Evolutionary conservation across 2,797 vertebrate species (phyloP).

Genomic region (Denticeps clupeoides): DNA sequence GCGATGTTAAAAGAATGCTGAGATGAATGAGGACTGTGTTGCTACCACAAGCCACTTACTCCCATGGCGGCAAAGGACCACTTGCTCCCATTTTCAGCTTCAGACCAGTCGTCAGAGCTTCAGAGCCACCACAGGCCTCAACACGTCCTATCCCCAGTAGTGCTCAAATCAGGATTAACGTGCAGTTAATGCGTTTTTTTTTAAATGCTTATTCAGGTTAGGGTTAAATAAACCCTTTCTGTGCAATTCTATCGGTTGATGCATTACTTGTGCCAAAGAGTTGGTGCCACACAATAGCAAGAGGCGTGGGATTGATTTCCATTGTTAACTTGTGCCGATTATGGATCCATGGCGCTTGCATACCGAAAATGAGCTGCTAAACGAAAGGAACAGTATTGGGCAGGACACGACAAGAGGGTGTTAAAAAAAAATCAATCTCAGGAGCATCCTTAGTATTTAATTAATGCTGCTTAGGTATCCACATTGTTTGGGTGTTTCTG

Average conservation of each 20-base stretch:
- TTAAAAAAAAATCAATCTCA: neutral
- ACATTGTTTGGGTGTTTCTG: neutral
- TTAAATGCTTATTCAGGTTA: too few relatives aligned
- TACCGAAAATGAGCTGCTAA: slow-evolving; percentile 10
- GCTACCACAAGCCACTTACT: slow-evolving; percentile 16
- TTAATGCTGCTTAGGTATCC: slow-evolving; percentile 8
- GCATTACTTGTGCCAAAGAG: too few relatives aligned
- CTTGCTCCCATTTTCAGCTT: slow-evolving; percentile 18
- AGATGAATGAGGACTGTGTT: slow-evolving; percentile 4
- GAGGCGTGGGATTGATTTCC: slow-evolving; percentile 28
- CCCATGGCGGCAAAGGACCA: slow-evolving; percentile 12
- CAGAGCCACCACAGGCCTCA: too few relatives aligned
- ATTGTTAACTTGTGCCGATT: too few relatives aligned
- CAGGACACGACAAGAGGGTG: slow-evolving; percentile 3
- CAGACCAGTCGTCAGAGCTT: too few relatives aligned
- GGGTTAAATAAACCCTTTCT: too few relatives aligned
- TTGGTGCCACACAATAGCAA: too few relatives aligned
- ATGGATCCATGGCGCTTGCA: too few relatives aligned
- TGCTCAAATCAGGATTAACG: too few relatives aligned
- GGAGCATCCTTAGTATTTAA: slow-evolving; percentile 7
- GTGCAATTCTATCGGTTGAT: too few relatives aligned
- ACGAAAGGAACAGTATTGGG: neutral
- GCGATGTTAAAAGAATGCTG: slow-evolving; percentile 5
- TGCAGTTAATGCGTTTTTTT: too few relatives aligned
- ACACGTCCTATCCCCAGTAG: too few relatives aligned